These are phyloP conservation scores for Leptogaster cylindrica DNA, from an alignment of 2,888 invertebrate genomes.

Conservation along the genomic window DNA sequence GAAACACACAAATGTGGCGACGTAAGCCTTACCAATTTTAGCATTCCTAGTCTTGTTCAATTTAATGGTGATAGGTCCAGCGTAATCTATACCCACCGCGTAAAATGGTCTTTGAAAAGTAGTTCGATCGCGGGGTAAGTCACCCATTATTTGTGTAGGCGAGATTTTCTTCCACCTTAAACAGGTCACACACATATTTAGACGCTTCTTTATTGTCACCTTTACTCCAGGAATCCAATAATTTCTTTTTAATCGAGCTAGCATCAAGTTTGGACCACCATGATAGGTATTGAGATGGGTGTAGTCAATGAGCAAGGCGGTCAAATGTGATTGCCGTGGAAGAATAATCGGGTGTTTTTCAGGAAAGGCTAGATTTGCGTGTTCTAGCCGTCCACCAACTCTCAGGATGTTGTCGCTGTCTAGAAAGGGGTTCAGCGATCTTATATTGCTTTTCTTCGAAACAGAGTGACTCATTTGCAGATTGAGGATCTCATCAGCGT, in stretches of 20 bases:
- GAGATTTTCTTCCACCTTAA: slow-evolving; percentile 28
- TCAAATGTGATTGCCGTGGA: background rate
- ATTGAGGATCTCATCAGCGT: no score
- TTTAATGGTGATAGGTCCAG: slow-evolving; percentile 28
- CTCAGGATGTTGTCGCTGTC: background rate
- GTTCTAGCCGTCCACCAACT: background rate
- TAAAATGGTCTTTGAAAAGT: slow-evolving; percentile 37
- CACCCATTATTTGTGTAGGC: slow-evolving; percentile 46
- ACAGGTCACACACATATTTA: slow-evolving; percentile 42
- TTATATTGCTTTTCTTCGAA: no score
- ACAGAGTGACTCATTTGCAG: no score
- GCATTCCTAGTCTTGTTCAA: background rate
- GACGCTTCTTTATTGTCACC: background rate
- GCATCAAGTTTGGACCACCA: background rate
- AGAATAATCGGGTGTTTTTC: background rate
- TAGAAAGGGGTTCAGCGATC: background rate
- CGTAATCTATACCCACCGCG: slow-evolving; percentile 43
- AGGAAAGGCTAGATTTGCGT: background rate
- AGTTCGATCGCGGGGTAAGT: background rate
- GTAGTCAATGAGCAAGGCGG: background rate
- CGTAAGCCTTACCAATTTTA: slow-evolving; percentile 6
- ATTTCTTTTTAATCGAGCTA: background rate
- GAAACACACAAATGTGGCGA: slow-evolving; percentile 21
- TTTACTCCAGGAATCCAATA: slow-evolving; percentile 30
- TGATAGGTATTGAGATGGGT: background rate